Base-by-base conservation (phyloP, 2,797 vertebrate species). In the Brotula barbata region DNA sequence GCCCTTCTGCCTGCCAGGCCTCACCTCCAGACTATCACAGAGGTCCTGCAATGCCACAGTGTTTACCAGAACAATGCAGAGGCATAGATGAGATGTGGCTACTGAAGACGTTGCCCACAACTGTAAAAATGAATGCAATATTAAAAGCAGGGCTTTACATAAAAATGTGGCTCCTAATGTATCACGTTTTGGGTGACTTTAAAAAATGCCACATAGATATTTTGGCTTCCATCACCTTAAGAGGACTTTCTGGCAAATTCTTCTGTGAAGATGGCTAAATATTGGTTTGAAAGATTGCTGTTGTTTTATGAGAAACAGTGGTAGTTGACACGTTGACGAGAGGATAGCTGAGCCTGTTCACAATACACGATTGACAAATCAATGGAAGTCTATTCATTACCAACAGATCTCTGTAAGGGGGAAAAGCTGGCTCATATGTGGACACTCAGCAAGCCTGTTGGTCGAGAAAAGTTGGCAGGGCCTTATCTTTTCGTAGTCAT, bases 1-100 rank as follows among this genome's bases (percentile, higher is more conserved):
- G 25, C 3, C 7, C 7, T 28, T 28, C 25, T 28, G 31, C 6
- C 31, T 33, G 9, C 31, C 31, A 7, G 31, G 6, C 59, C 65
- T 39, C 33, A 61, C 55, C 75, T 79, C 76, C 71, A 64, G 73
- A 64, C 62, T 48, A 62, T 64, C 80, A 78, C 36, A 58, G 71
- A 72, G 73, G 55, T 77, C 73, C 73, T 44, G 71, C 68, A 41
- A 58, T 14, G 54, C 65, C 16, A 46, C 45, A 7, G 12, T 28
- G 39, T 60, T 68, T 36, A 50, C 17, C 16, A 21, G 49, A 41
- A 9, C 5, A 0, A 37, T 36, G 46, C 42, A 46, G 40, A 50
- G 50, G 47, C 49, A 31, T 55, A 62, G 46, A 67, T 2, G 19
- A 53, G 46, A 64, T 3, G 19, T 34, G 41, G 64, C 64, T 17